Percentiles rank a stretch among this genome's conserved stretches.
Conservation (phyloP, 2,113 vertebrate genomes). For the Tretioscincus oriximinensis region DNA sequence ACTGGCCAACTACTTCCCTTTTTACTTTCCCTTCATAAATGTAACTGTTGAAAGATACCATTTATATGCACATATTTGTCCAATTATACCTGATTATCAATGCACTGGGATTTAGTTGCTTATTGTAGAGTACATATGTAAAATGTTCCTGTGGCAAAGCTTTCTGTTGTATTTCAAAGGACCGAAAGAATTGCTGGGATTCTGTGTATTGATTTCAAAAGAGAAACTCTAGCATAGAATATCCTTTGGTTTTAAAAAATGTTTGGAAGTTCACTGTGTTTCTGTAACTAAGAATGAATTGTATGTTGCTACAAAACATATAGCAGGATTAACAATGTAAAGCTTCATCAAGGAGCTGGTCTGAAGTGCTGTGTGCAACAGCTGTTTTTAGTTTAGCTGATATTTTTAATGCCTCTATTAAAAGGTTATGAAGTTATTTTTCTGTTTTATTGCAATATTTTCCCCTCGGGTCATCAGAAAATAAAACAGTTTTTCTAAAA, state of each 20-base stretch:
- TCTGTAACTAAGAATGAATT: slow-evolving; percentile 33
- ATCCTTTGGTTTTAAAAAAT: slow-evolving; percentile 26
- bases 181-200: slow-evolving; percentile 10
- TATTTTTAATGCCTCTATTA: slow-evolving; percentile 42
- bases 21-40: not conserved
- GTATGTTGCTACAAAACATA: slow-evolving; percentile 32
- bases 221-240: slow-evolving; percentile 19
- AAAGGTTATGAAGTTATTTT: slow-evolving; percentile 11
- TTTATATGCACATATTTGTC: not conserved
- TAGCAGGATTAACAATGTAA: slow-evolving; percentile 42
- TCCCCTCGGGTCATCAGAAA: not conserved
- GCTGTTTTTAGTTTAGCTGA: slow-evolving; percentile 46
- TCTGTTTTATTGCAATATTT: slow-evolving; percentile 8
- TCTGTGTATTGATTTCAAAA: slow-evolving; percentile 23
- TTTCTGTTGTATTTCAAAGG: not conserved
- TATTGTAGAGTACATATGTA: slow-evolving; percentile 1
- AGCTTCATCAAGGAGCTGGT: slow-evolving; percentile 62
- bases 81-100: slow-evolving; percentile 1
- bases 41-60: not conserved
- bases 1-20: not conserved
- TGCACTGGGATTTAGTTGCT: not conserved
- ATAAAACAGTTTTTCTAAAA: not conserved
- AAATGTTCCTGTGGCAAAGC: not conserved
- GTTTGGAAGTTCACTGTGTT: slow-evolving; percentile 11
- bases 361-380: slow-evolving; percentile 61